Evolutionary conservation across 2,113 vertebrate species (phyloP).

Genomic region (Neodon shergylaensis): DNA sequence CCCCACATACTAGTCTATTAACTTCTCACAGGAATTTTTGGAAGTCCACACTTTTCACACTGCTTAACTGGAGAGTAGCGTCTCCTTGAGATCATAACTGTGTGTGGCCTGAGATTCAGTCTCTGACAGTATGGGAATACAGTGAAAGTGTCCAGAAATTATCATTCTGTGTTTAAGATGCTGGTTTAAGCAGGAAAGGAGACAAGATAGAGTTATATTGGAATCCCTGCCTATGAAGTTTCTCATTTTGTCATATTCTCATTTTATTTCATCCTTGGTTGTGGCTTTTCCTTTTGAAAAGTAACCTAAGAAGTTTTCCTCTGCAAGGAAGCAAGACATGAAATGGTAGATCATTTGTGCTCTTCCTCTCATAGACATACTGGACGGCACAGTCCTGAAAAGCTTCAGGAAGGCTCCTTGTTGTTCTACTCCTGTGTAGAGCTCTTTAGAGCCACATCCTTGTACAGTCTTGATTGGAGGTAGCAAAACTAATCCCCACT

Average conservation of each 20-base stretch:
- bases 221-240: background rate
- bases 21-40: slow-evolving; percentile 15
- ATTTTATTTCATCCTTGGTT: background rate
- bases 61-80: background rate
- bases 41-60: slow-evolving; percentile 24
- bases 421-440: background rate
- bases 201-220: background rate
- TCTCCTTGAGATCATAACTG: background rate
- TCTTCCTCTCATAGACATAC: background rate
- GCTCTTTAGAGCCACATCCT: background rate
- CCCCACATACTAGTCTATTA: background rate
- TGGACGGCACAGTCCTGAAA: background rate
- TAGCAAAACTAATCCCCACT: background rate
- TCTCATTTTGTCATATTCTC: background rate
- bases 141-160: slow-evolving; percentile 10
- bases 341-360: background rate
- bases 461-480: background rate
- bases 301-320: background rate
- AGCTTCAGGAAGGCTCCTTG: background rate
- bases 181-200: background rate
- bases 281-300: slow-evolving; percentile 16
- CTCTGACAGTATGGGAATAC: background rate
- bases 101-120: background rate
- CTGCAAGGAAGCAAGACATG: background rate
- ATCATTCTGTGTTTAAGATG: background rate